Conservation (phyloP, 1,140 invertebrate species). For the Drosophila elegans region DNA sequence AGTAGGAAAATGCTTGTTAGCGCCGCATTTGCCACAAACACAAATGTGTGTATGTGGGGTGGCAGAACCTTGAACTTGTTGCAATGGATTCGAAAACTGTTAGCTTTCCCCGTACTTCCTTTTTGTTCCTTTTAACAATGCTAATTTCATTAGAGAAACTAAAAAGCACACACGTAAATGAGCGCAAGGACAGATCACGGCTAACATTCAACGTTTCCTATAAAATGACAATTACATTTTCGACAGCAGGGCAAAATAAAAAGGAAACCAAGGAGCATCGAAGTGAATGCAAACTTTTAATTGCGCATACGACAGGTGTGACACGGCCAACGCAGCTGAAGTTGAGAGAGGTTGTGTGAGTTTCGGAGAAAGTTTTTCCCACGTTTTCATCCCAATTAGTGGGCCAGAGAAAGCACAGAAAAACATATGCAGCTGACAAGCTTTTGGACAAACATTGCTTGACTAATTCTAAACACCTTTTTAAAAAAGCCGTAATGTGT, state of each 20-base stretch:
- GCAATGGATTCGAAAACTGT: constrained; percentile 14
- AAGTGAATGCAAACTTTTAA: constrained; percentile 67
- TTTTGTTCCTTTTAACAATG: constrained; percentile 38
- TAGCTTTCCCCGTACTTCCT: constrained; percentile 1
- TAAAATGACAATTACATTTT: constrained; percentile 69
- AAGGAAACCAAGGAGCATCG: constrained; percentile 14
- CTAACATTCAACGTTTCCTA: constrained; percentile 41
- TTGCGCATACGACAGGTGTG: constrained; percentile 76
- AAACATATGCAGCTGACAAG: constrained; percentile 67
- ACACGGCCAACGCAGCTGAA: constrained; percentile 45
- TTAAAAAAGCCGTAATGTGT: not conserved
- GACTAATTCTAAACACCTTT: constrained; percentile 61
- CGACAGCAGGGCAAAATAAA: constrained; percentile 9
- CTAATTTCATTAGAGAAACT: constrained; percentile 57
- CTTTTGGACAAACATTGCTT: constrained; percentile 22
- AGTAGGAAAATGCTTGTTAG: constrained; percentile 80
- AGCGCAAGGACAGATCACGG: constrained; percentile 44
- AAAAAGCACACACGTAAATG: constrained; percentile 39
- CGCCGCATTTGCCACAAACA: constrained; percentile 47
- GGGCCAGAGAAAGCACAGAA: constrained; percentile 10
- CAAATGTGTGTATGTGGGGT: not conserved
- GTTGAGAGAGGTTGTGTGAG: constrained; percentile 13
- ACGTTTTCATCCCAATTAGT: constrained; percentile 51
- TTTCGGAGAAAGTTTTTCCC: constrained; percentile 38
- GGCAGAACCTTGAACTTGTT: constrained; percentile 69